phyloP scores from a whole-genome alignment of 2,797 vertebrate species.

The Danio albolineatus region DNA sequence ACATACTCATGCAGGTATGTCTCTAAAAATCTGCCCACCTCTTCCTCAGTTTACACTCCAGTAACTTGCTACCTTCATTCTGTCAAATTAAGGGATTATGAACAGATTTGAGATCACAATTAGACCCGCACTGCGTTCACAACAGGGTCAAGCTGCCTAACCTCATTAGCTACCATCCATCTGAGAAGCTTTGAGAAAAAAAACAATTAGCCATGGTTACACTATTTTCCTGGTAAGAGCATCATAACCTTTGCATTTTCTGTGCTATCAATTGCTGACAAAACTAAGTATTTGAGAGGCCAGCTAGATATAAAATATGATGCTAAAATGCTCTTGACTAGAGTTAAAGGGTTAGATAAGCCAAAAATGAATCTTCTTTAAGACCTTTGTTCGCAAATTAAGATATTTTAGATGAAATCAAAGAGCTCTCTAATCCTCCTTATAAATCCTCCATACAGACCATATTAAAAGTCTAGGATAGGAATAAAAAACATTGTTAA shows the following conservation, averaged over 20 bases:
- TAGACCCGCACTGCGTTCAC: slow-evolving; percentile 71
- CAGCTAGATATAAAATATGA: background rate
- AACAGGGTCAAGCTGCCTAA: slow-evolving; percentile 72
- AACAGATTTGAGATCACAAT: slow-evolving; percentile 79
- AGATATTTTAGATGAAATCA: no score
- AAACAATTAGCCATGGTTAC: slow-evolving; percentile 71
- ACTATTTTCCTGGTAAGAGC: slow-evolving; percentile 31
- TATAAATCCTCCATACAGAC: no score
- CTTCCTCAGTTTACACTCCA: slow-evolving; percentile 62
- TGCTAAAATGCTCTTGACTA: background rate
- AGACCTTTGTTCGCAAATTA: no score
- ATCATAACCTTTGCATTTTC: background rate
- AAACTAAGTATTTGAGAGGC: slow-evolving; percentile 5
- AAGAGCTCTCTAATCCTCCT: no score
- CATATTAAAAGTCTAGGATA: no score
- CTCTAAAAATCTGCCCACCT: slow-evolving; percentile 54
- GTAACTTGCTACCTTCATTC: slow-evolving; percentile 68
- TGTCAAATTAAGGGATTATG: slow-evolving; percentile 76
- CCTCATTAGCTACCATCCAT: slow-evolving; percentile 78
- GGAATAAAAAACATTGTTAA: no score
- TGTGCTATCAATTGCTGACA: background rate
- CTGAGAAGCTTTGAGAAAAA: slow-evolving; percentile 72
- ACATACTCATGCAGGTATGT: background rate
- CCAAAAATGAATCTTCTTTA: no score
- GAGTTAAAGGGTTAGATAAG: background rate